These are phyloP conservation scores for Galerucella calmariensis DNA, from an alignment of 2,888 invertebrate genomes.

Conservation along the genomic window DNA sequence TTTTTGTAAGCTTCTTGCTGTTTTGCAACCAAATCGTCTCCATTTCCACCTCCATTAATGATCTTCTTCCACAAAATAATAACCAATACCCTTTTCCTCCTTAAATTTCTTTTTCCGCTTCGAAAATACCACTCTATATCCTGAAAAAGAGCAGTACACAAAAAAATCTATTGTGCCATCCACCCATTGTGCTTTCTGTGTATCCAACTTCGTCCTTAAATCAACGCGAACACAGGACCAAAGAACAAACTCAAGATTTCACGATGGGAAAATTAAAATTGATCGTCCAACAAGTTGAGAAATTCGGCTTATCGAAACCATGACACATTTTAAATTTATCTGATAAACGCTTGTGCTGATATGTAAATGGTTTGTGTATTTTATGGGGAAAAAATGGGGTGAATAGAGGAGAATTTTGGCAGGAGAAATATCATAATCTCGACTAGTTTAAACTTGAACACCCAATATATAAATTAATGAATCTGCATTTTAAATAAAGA, in stretches of 20 bases:
- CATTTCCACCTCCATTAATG: no score
- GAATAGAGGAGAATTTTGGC: no score
- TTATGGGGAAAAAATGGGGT: no score
- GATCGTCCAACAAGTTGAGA: not conserved
- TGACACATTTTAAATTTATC: not conserved
- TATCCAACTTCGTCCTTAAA: not conserved
- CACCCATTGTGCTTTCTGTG: not conserved
- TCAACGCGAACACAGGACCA: not conserved
- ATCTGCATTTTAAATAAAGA: no score
- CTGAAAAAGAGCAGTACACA: not conserved
- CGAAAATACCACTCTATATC: not conserved
- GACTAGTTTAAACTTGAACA: no score
- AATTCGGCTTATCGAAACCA: not conserved
- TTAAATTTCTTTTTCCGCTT: not conserved
- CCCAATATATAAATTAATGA: no score
- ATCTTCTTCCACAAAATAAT: no score
- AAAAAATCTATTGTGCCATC: not conserved
- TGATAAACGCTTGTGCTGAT: not conserved
- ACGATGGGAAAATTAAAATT: not conserved
- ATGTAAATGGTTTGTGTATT: not conserved
- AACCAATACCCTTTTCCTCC: not conserved
- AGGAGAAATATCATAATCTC: no score
- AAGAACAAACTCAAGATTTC: not conserved
- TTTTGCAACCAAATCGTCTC: no score
- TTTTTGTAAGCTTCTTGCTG: no score